Evolutionary conservation across 2,113 vertebrate species (phyloP).

Genomic region (Lagopus leucura): DNA sequence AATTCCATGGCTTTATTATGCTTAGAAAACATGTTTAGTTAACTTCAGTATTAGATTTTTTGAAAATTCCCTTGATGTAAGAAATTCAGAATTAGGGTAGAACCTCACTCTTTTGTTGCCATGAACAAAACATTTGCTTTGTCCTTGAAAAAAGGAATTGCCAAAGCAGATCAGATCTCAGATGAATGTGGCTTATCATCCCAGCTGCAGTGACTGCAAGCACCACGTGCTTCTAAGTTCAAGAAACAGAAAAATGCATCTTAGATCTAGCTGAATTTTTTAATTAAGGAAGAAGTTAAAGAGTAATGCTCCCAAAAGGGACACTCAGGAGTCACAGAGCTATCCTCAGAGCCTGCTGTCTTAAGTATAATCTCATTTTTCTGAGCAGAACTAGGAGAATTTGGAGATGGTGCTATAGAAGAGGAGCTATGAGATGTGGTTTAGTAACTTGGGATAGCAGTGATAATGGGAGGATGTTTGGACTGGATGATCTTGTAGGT

Average conservation of each 20-base stretch:
- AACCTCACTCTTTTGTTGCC: not conserved
- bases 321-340: not conserved
- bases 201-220: not conserved
- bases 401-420: not conserved
- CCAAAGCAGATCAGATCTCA: not conserved
- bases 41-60: not conserved
- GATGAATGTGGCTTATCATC: not conserved
- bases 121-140: not conserved
- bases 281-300: not conserved
- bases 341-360: not conserved
- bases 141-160: not conserved
- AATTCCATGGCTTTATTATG: not conserved
- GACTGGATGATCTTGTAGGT: no score
- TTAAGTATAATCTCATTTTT: not conserved
- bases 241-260: not conserved
- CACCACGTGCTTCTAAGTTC: not conserved
- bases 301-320: not conserved
- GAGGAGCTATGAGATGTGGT: no score
- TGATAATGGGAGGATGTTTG: no score
- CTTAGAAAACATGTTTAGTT: not conserved
- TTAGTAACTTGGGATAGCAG: no score
- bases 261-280: accelerated
- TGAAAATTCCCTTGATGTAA: not conserved
- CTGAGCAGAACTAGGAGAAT: not conserved
- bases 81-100: not conserved